Base-by-base conservation (phyloP, 2,113 vertebrate species). In the Saccopteryx leptura region DNA sequence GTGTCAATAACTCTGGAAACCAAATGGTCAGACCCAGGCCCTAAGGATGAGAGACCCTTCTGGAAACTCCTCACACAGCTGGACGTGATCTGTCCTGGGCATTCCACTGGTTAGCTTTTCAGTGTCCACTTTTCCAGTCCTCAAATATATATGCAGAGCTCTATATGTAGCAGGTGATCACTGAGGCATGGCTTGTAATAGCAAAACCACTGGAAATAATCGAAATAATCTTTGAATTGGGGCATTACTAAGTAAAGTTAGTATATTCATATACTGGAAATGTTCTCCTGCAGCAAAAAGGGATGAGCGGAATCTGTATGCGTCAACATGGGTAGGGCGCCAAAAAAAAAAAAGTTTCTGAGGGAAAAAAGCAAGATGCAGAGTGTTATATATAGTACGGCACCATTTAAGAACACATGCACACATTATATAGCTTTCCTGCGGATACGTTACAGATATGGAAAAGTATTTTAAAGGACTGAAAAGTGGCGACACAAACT, bases 401-500 rank as follows among this genome's bases (percentile, higher is more conserved):
- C 69, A 91, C 94, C 69, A 58, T 97, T 97, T 97, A 96, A 83
- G 95, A 93, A 95, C 88, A 88, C 93, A 61, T 0, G 58, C 76
- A 54, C 68, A 56, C 78, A 60, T 24, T 50, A 39, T 50, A 39
- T 21, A 89, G 82, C 71, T 91, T 93, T 93, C 63, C 63, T 89
- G 58, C 5, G 26, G 87, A 79, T 83, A 88, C 65, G n/a, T 93
- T 92, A 79, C 52, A 83, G 82, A 92, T 69, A 91, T 61, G 90
- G 95, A 83, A 91, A 87, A 86, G 23, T 91, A 91, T 97, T 96
- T 93, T 94, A 93, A 95, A 92, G 91, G 82, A 71, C 85, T 94
- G 78, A 75, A 83, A 92, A 96, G 76, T 86, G 50, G 80, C 89
- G 96, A 95, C 78, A 96, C 39, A 92, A 97, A 89, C 94, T 96